Conservation (phyloP, 37 sponge, comb jelly and placozoan genomes). For the Haliclona indistincta region DNA sequence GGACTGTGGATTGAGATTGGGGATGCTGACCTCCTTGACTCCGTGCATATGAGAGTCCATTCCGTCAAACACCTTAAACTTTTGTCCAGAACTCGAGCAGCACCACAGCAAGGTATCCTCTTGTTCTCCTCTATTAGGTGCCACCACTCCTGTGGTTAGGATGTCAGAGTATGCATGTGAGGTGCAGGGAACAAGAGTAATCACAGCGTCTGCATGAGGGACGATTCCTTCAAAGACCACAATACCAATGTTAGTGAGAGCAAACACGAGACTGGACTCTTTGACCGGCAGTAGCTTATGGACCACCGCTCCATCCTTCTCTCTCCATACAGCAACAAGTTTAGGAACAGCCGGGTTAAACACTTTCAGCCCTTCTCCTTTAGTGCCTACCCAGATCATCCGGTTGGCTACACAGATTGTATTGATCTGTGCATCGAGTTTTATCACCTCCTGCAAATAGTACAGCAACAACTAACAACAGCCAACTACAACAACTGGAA, state of each 20-base stretch:
- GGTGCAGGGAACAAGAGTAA: background rate
- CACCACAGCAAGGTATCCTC: constrained; percentile 30
- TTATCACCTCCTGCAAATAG: background rate
- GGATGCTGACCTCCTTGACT: constrained; percentile 1
- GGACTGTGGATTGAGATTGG: background rate
- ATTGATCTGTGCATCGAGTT: constrained; percentile 11
- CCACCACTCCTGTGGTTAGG: constrained; percentile 17
- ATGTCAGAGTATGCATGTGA: background rate
- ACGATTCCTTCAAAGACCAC: constrained; percentile 3
- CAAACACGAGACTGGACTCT: constrained; percentile 3
- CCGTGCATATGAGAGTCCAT: background rate
- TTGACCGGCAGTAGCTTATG: constrained; percentile 14
- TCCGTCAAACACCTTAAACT: constrained; percentile 10
- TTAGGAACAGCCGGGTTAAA: background rate
- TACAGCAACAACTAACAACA: background rate
- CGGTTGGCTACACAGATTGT: background rate
- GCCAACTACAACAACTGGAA: background rate
- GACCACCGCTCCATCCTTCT: constrained; percentile 7
- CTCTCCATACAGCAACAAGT: constrained; percentile 15
- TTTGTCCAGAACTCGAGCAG: constrained; percentile 6
- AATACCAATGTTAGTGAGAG: constrained; percentile 32
- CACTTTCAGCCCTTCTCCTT: constrained; percentile 28
- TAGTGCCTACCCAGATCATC: constrained; percentile 37
- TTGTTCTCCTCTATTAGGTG: background rate
- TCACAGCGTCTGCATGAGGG: background rate